Evolutionary conservation across 2,797 vertebrate genomes (phyloP).

Genomic region (Sylvilagus floridanus): DNA sequence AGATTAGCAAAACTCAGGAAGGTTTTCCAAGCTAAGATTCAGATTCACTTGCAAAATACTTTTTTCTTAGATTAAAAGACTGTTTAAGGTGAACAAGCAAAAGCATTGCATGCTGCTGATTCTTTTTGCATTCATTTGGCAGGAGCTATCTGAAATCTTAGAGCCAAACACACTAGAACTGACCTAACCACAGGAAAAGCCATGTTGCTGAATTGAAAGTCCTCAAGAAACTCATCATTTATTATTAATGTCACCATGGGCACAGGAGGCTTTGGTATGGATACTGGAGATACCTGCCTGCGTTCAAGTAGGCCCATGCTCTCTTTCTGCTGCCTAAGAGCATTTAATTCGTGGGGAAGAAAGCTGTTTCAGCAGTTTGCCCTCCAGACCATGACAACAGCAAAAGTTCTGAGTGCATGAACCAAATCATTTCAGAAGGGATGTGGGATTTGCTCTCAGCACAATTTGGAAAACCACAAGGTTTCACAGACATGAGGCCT

Average conservation of each 20-base stretch:
- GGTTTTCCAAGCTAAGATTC: constrained; percentile 1
- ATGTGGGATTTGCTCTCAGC: constrained; percentile 45
- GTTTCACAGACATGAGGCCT: background rate
- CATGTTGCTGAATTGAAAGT: constrained; percentile 62
- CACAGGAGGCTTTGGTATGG: constrained; percentile 53
- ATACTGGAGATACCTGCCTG: constrained; percentile 14
- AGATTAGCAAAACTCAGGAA: background rate
- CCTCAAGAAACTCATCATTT: constrained; percentile 31
- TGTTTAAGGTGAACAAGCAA: background rate
- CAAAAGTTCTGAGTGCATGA: constrained; percentile 43
- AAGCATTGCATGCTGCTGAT: background rate
- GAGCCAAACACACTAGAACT: constrained; percentile 25
- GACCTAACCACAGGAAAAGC: constrained; percentile 70
- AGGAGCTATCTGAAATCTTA: constrained; percentile 56
- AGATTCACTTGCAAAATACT: constrained; percentile 33
- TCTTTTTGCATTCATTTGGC: constrained; percentile 55
- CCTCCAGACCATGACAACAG: background rate
- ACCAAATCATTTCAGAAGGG: constrained; percentile 54
- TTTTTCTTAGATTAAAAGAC: constrained; percentile 46
- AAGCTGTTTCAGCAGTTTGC: constrained; percentile 42
- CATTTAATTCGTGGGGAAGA: constrained; percentile 51
- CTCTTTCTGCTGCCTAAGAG: background rate
- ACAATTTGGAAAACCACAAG: constrained; percentile 45
- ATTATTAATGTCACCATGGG: constrained; percentile 73
- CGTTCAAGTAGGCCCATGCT: background rate